Base-by-base conservation (phyloP, 2,797 vertebrate genomes). In the Poecilia velifera region DNA sequence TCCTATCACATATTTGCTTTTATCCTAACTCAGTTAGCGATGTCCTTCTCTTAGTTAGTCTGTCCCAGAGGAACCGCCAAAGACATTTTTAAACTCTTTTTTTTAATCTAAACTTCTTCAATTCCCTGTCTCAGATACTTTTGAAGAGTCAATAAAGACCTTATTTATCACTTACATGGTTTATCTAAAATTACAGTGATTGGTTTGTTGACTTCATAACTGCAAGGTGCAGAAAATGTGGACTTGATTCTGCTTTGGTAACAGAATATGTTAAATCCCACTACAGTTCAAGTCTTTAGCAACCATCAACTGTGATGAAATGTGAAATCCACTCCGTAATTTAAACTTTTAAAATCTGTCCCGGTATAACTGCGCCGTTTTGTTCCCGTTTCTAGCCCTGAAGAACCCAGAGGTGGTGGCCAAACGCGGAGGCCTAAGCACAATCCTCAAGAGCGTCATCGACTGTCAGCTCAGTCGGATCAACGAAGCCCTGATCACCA, bases 401-500 rank as follows among this genome's bases (percentile, higher is more conserved):
- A 98, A 98, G 89, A 99, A 99, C 96, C 98, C 98, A 0, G 97
- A 99, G 90, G 96, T 99, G 84, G 98, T 99, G 91, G 98, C 98
- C 78, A 97, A 96, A 93, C 94, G 98, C 9, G 98, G 98, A 73
- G 98, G 98, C 57, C 96, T 99, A 81, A 98, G 97, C 94, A 99
- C 98, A 89, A 98, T 99, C 91, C 93, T 99, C 80, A 99, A 99
- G 96, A 99, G 97, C 80, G 98, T 99, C 84, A 98, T 99, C 31
- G 98, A 99, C 94, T 99, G 98, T 93, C 98, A 99, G 76, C 95
- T 99, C 93, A 99, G 97, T 91, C 97, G 98, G 90, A 99, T 99
- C 96, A 99, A 99, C 55, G 98, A 99, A 94, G 98, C 98, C 80
- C 95, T 99, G 73, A 98, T 99, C 95, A 99, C 98, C 92, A 99